phyloP scores from a whole-genome alignment of 2,888 invertebrate species.

The Drosophila meridionalis region DNA sequence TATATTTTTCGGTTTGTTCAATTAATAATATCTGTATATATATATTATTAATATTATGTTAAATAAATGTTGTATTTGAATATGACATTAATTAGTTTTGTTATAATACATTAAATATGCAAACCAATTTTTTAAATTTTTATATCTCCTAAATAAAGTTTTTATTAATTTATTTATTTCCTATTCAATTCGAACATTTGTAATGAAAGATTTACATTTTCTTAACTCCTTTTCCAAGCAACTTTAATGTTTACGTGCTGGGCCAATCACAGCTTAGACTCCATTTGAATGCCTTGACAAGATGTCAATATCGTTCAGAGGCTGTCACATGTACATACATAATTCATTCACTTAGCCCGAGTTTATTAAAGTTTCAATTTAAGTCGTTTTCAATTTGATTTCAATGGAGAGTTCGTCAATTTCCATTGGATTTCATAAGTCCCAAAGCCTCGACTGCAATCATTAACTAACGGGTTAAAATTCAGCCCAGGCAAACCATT shows the following conservation, averaged over 20 bases:
- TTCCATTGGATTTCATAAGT: slow-evolving; percentile 11
- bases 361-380: not conserved
- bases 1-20: too few species aligned
- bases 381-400: not conserved
- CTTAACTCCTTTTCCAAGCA: too few species aligned
- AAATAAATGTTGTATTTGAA: too few species aligned
- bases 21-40: too few species aligned
- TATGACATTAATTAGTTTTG: too few species aligned
- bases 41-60: too few species aligned
- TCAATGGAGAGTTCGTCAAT: not conserved
- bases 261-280: not conserved
- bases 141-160: too few species aligned
- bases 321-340: not conserved
- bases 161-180: too few species aligned
- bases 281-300: not conserved
- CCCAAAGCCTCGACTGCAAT: slow-evolving; percentile 14
- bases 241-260: not conserved
- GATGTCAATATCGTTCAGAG: slow-evolving; percentile 1
- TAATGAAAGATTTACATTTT: too few species aligned
- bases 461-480: slow-evolving; percentile 61
- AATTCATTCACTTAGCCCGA: not conserved
- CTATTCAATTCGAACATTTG: not conserved
- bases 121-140: too few species aligned
- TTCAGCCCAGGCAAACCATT: slow-evolving; percentile 19
- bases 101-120: too few species aligned